Conservation (phyloP, 1,140 invertebrate genomes). For the Rhizoglyphus robini region DNA sequence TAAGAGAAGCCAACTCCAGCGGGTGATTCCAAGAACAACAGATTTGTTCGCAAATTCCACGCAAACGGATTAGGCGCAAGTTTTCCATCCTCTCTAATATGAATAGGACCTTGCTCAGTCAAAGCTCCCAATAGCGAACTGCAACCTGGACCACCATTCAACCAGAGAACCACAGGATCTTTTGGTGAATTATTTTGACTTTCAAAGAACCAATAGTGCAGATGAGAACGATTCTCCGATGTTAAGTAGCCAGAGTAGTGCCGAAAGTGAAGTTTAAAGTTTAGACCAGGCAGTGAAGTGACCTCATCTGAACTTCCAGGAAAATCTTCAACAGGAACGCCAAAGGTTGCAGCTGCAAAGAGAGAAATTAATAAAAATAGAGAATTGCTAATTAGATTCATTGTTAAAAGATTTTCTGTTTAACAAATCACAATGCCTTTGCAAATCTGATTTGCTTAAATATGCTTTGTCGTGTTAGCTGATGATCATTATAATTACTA, state of each 20-base stretch:
- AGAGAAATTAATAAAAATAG: no score
- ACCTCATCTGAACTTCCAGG: no score
- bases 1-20: conserved; percentile 45
- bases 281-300: conserved; percentile 28
- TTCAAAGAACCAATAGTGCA: conserved; percentile 39
- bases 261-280: conserved; percentile 24
- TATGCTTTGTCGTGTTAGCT: no score
- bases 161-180: conserved; percentile 42
- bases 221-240: conserved; percentile 23
- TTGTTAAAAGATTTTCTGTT: no score
- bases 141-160: conserved; percentile 45
- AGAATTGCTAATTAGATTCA: no score
- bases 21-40: conserved; percentile 46
- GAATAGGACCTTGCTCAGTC: conserved; percentile 42
- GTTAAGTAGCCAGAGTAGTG: conserved; percentile 32
- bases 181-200: conserved; percentile 35
- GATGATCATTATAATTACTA: no score
- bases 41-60: conserved; percentile 56
- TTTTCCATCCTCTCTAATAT: conserved; percentile 31
- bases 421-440: no score
- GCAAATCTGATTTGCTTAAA: no score
- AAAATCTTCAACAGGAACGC: no score
- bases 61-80: conserved; percentile 36
- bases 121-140: conserved; percentile 39
- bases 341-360: no score